A percentile compares a stretch with the other conserved stretches of the same genome.
Conservation (phyloP, 2,888 invertebrate genomes). For the Stomorhina lunata region DNA sequence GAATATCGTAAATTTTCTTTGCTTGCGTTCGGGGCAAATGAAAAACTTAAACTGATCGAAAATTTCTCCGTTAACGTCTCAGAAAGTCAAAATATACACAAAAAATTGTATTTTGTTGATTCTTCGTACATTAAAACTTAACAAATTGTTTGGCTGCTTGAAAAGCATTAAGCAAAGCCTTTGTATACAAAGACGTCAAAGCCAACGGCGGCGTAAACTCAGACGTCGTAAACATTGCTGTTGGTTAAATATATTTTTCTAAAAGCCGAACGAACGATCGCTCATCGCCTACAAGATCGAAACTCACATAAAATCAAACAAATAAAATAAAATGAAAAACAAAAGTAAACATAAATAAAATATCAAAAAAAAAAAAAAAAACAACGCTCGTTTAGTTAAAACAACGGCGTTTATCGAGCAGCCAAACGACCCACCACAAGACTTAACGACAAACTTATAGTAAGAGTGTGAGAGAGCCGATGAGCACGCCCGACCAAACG, state of each 20-base stretch:
- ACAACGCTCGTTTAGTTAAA: too few species aligned
- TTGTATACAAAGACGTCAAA: background rate
- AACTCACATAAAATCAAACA: background rate
- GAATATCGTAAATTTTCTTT: constrained; percentile 67
- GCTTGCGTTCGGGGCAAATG: constrained; percentile 78
- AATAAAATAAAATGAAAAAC: constrained; percentile 17
- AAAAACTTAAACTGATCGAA: constrained; percentile 79
- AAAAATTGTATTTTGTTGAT: constrained; percentile 24
- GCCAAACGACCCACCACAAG: background rate
- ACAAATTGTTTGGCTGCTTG: constrained; percentile 45
- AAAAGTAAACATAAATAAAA: constrained; percentile 39
- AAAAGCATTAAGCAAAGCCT: constrained; percentile 15
- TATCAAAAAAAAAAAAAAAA: too few species aligned
- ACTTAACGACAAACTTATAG: too few species aligned
- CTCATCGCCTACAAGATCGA: constrained; percentile 46
- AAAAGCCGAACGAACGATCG: constrained; percentile 39
- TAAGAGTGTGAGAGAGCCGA: too few species aligned
- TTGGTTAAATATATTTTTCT: constrained; percentile 26
- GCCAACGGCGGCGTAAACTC: constrained; percentile 13
- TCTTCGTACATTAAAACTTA: constrained; percentile 58
- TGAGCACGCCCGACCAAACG: too few species aligned
- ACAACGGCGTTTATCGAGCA: too few species aligned
- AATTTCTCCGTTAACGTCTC: constrained; percentile 77
- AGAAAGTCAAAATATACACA: constrained; percentile 69
- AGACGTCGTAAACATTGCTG: constrained; percentile 1